Conservation (phyloP, 2,888 invertebrate genomes). For the Hermodice carunculata region DNA sequence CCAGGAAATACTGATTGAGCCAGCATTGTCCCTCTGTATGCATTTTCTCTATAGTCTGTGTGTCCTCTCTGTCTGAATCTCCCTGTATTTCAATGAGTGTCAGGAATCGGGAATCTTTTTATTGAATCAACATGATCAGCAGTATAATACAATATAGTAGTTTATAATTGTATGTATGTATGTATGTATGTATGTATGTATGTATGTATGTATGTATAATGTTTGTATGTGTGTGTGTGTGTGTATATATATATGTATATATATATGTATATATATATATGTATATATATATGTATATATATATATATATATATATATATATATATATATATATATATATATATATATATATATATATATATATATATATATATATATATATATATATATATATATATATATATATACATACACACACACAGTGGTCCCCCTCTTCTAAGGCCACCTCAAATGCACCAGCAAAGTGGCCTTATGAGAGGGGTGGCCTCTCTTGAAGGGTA, state of each 20-base stretch:
- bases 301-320: conserved; percentile 3
- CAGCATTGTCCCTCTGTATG: too few species aligned
- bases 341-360: neutral
- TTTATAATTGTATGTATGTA: neutral
- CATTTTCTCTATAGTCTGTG: too few species aligned
- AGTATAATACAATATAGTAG: too few species aligned
- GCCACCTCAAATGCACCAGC: too few species aligned
- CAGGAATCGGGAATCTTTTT: too few species aligned
- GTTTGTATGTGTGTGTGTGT: neutral
- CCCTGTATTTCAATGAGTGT: too few species aligned
- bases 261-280: neutral
- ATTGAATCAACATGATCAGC: too few species aligned
- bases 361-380: neutral
- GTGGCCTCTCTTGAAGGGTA: too few species aligned
- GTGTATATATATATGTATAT: neutral
- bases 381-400: conserved; percentile 10
- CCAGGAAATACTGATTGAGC: too few species aligned
- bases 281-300: neutral
- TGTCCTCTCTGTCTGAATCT: too few species aligned
- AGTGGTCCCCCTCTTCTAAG: neutral
- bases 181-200: neutral
- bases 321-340: conserved; percentile 19
- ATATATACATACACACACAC: neutral
- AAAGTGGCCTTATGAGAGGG: too few species aligned
- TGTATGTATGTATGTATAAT: neutral